Percentiles rank a stretch among this genome's conserved stretches.
These are phyloP conservation scores for Pseudomyrmex gracilis DNA, from an alignment of 1,140 invertebrate species.

Conservation along the genomic window DNA sequence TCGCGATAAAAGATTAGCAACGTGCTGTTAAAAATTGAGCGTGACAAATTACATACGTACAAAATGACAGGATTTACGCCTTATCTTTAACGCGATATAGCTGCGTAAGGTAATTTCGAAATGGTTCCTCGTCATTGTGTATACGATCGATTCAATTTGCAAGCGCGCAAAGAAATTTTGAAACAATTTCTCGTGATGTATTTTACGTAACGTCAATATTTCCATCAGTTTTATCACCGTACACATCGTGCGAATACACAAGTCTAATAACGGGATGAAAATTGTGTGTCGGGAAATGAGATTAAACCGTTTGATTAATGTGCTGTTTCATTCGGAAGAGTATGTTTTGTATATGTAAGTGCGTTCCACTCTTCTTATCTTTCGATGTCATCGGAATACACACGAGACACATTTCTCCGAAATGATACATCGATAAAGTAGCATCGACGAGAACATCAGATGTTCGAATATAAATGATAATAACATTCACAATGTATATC, in stretches of 20 bases:
- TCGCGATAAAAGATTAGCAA: too few species aligned
- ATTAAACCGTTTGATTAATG: constrained; percentile 56
- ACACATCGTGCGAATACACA: background rate
- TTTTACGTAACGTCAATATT: background rate
- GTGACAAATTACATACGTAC: background rate
- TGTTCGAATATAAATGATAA: background rate
- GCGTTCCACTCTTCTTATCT: constrained; percentile 17
- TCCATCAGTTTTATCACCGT: background rate
- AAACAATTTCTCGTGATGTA: background rate
- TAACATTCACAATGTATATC: background rate
- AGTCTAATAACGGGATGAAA: constrained; percentile 35
- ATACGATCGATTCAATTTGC: background rate
- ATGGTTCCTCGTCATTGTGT: background rate
- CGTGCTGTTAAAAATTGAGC: background rate
- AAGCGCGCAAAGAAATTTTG: background rate
- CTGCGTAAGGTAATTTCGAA: background rate
- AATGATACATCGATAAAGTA: constrained; percentile 3
- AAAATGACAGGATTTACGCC: background rate
- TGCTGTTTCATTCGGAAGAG: background rate
- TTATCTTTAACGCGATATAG: too few species aligned
- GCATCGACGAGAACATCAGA: background rate
- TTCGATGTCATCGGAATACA: constrained; percentile 27
- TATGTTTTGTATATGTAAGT: background rate
- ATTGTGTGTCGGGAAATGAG: background rate
- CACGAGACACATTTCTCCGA: constrained; percentile 16